A percentile compares a stretch with the other conserved stretches of the same genome.
These are phyloP conservation scores for Channa argus DNA, from an alignment of 2,113 vertebrate genomes.

Conservation along the genomic window DNA sequence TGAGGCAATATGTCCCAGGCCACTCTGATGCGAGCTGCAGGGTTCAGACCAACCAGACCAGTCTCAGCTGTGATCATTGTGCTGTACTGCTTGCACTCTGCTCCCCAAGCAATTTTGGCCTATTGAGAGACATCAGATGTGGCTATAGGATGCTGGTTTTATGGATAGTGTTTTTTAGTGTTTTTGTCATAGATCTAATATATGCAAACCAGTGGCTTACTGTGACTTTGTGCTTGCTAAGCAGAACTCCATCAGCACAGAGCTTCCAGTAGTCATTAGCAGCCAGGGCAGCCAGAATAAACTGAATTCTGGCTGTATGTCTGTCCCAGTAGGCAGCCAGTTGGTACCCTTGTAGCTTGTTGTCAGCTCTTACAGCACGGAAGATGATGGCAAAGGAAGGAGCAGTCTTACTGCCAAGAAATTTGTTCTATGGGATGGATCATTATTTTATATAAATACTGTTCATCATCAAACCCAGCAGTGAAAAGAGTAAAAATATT, in stretches of 20 bases:
- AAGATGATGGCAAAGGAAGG: conserved; percentile 73
- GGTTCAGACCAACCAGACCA: conserved; percentile 76
- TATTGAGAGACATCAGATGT: conserved; percentile 36
- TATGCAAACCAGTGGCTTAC: conserved; percentile 70
- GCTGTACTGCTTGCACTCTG: conserved; percentile 80
- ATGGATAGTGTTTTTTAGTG: background rate
- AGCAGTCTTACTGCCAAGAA: conserved; percentile 65
- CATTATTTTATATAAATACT: background rate
- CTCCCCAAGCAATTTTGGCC: conserved; percentile 81
- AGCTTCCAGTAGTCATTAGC: conserved; percentile 82
- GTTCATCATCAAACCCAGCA: background rate
- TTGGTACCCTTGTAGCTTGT: conserved; percentile 79
- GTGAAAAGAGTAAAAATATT: background rate
- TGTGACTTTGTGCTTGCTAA: conserved; percentile 81
- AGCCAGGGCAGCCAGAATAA: conserved; percentile 81
- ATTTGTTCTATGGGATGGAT: conserved; percentile 63
- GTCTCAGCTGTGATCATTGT: conserved; percentile 75
- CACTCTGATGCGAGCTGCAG: conserved; percentile 80
- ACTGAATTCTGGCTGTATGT: conserved; percentile 75
- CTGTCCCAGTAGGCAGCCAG: conserved; percentile 77
- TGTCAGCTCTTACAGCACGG: conserved; percentile 70
- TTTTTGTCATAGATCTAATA: background rate
- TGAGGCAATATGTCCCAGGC: conserved; percentile 77
- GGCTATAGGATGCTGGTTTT: background rate
- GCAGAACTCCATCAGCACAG: conserved; percentile 82